Base-by-base conservation (phyloP, 23 tunicate species). In the Clavelina lepadiformis region DNA sequence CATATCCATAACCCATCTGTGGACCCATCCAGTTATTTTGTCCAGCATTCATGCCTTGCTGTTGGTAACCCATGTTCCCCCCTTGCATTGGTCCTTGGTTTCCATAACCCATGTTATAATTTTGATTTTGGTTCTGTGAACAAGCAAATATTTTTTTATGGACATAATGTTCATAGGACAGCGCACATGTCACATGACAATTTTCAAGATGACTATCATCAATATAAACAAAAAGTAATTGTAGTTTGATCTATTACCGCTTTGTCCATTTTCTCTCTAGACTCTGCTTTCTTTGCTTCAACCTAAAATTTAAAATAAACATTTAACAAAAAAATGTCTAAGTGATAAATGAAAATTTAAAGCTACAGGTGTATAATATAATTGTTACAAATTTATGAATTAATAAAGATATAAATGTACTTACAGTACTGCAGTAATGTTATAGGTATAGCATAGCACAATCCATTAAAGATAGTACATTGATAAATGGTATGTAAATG, bases 261-360 rank as follows among this genome's bases (percentile, higher is more conserved):
- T 33, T 66, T 66, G 51, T 62, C 72, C 75, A 65, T 75, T 65
- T 63, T 77, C 65, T 86, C 95, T 63, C 85, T 64, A 3, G 83
- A 72, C 25, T 71, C 79, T 0, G 95, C 95, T 47, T 51, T 71
- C 51, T 78, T 86, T 28, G 95, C 95, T 63, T 86, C 95, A 19
- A 58, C 56, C 84, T 78, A 33, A 31, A 63, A 22, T n/a, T n/a
- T 5, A 57, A 58, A 69, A 54, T 19, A 5, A 59, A 19, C 58
- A 52, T 52, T 26, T 28, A 52, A 52, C 11, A 52, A 52, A 5
- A 52, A 7, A 6, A 20, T 52, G 5, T 19, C 21, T 19, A 52
- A 52, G n/a, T n/a, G n/a, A n/a, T n/a, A n/a, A n/a, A n/a, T n/a
- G n/a, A n/a, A n/a, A n/a, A n/a, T n/a, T n/a, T n/a, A n/a, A n/a